phyloP scores from a whole-genome alignment of 2,113 vertebrate genomes.

The Sphaerodactylus townsendi region DNA sequence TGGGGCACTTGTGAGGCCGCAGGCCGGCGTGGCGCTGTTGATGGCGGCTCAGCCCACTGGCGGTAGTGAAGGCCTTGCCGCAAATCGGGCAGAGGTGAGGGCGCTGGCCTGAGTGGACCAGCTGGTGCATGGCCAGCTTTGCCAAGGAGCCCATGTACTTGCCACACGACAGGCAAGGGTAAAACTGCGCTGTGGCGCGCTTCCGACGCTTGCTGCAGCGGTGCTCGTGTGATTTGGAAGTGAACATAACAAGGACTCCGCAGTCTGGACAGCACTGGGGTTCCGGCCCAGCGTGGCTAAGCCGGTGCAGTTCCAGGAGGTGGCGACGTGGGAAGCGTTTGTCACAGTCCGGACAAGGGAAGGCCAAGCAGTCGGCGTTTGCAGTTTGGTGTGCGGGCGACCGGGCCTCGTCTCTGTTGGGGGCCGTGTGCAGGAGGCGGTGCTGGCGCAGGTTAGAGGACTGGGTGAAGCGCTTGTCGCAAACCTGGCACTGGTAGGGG shows the following conservation, averaged over 20 bases:
- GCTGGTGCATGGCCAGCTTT: slow-evolving; percentile 76
- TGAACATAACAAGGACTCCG: slow-evolving; percentile 12
- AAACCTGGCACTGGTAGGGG: slow-evolving; percentile 85
- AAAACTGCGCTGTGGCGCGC: not conserved
- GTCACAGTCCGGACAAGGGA: slow-evolving; percentile 76
- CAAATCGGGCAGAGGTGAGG: slow-evolving; percentile 45
- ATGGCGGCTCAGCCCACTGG: slow-evolving; percentile 27
- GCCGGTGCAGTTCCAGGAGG: slow-evolving; percentile 73
- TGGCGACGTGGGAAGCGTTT: slow-evolving; percentile 75
- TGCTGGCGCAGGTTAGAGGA: slow-evolving; percentile 90
- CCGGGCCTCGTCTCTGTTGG: slow-evolving; percentile 45
- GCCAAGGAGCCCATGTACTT: slow-evolving; percentile 78
- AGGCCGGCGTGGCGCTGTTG: slow-evolving; percentile 70
- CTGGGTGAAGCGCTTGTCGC: slow-evolving; percentile 86
- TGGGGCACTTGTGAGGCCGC: slow-evolving; percentile 78
- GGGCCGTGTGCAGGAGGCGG: slow-evolving; percentile 77
- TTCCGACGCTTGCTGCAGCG: not conserved
- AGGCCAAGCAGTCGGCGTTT: slow-evolving; percentile 74
- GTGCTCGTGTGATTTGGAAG: slow-evolving; percentile 35
- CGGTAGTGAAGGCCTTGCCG: slow-evolving; percentile 50
- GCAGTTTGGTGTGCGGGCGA: slow-evolving; percentile 70
- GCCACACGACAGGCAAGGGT: slow-evolving; percentile 76
- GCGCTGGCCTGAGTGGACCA: slow-evolving; percentile 64
- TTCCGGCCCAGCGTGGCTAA: slow-evolving; percentile 33
- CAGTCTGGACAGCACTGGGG: slow-evolving; percentile 38